Percentiles rank a stretch among this genome's conserved stretches.
These are phyloP conservation scores for Acrocephalus scirpaceus DNA, from an alignment of 2,797 vertebrate genomes.

Conservation along the genomic window DNA sequence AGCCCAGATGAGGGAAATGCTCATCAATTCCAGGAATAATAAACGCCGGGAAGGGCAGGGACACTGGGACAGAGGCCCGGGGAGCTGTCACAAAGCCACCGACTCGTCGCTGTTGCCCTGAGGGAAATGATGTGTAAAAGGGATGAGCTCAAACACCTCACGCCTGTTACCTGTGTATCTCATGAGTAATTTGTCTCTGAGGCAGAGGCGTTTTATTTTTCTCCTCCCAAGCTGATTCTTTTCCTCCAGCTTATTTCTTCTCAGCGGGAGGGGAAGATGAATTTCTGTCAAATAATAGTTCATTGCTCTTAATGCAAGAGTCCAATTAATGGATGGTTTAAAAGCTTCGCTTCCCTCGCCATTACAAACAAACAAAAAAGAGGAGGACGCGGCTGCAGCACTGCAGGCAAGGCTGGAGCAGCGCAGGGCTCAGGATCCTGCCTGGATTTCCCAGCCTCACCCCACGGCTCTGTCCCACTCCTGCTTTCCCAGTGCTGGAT, in stretches of 20 bases:
- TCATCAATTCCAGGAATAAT: background rate
- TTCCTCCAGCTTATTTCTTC: conserved; percentile 31
- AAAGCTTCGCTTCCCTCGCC: conserved; percentile 8
- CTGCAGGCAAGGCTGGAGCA: background rate
- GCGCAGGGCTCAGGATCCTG: background rate
- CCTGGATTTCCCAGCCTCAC: background rate
- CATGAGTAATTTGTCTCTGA: conserved; percentile 28
- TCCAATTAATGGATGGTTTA: conserved; percentile 57
- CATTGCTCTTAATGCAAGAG: conserved; percentile 40
- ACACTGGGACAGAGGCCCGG: background rate
- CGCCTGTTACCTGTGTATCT: conserved; percentile 10
- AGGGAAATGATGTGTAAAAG: background rate
- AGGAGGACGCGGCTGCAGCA: background rate
- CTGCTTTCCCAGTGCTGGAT: background rate
- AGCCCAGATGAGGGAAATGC: background rate
- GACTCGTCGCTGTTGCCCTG: conserved; percentile 6
- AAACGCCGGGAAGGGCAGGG: background rate
- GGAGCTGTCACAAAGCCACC: background rate
- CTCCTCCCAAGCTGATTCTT: background rate
- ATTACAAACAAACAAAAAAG: background rate
- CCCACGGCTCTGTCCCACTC: background rate
- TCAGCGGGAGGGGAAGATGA: conserved; percentile 59
- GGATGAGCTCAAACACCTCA: conserved; percentile 3
- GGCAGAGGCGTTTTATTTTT: conserved; percentile 10
- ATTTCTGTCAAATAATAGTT: conserved; percentile 24